Percentiles rank a stretch among this genome's conserved stretches.
Evolutionary conservation across 2,888 invertebrate species (phyloP).

Genomic region (Pegoplata infirma): DNA sequence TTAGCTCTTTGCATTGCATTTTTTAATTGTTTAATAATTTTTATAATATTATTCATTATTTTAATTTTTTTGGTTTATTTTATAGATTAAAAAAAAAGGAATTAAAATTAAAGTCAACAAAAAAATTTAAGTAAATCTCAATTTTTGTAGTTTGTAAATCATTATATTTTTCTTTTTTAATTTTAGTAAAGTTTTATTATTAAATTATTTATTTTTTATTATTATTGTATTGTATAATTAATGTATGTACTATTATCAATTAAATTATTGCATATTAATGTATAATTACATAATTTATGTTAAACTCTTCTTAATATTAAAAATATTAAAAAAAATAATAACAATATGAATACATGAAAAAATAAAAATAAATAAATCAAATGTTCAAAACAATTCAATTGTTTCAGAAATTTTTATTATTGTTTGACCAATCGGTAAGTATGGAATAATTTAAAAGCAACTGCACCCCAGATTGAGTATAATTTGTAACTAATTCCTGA

Average conservation of each 20-base stretch:
- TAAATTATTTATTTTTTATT: constrained; percentile 35
- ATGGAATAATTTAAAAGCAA: too few species aligned
- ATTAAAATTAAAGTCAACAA: background rate
- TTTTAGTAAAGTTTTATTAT: constrained; percentile 29
- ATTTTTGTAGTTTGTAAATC: constrained; percentile 36
- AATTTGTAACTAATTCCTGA: too few species aligned
- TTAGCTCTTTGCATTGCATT: constrained; percentile 30
- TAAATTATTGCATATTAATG: constrained; percentile 31
- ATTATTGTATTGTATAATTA: constrained; percentile 31
- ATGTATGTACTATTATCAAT: constrained; percentile 15
- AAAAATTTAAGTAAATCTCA: constrained; percentile 11
- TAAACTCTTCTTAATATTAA: constrained; percentile 59
- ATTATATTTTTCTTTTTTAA: background rate
- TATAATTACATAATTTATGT: constrained; percentile 52
- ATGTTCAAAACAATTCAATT: constrained; percentile 72
- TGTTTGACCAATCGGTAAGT: too few species aligned
- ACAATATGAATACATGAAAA: constrained; percentile 56
- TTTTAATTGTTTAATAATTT: background rate
- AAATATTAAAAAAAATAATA: constrained; percentile 57
- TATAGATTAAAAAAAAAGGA: background rate
- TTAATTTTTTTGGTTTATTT: background rate
- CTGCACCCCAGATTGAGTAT: too few species aligned
- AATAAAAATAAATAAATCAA: constrained; percentile 67
- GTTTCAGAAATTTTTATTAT: too few species aligned
- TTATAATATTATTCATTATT: too few species aligned